Base-by-base conservation (phyloP, 2,113 vertebrate genomes). In the Carlito syrichta region DNA sequence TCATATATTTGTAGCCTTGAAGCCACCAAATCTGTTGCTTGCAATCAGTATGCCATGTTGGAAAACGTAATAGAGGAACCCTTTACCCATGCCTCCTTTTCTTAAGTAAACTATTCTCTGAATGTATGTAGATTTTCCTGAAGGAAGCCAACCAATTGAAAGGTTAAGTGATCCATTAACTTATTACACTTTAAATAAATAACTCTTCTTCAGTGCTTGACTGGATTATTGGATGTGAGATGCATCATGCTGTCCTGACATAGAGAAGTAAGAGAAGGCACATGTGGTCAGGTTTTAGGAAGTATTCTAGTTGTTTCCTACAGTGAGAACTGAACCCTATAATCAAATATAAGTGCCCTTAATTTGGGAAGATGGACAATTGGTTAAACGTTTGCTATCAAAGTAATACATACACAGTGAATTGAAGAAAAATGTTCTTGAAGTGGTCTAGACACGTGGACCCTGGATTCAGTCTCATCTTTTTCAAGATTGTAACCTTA, bases 391-490 rank as follows among this genome's bases (percentile, higher is more conserved):
- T 89, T 81, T 74, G 20, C 0, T 93, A 56, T 68, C 78, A 85
- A 94, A 91, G 27, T 83, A 85, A 68, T 38, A 84, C 91, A 93
- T 77, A 92, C 8, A 50, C 40, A 92, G 69, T 76, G 43, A 88
- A 54, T 91, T 74, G 20, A 90, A 43, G 35, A 78, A 1, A 10
- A 81, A 38, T 71, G 14, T 89, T 85, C 27, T 71, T 76, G 56
- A 91, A 81, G 66, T 96, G 52, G 9, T 91, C 19, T 40, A 94
- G n/a, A 73, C 30, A 94, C 48, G 83, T 89, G 25, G 30, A 89
- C n/a, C 66, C 77, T 77, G 54, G 43, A 89, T 69, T 89, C 54
- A 97, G 30, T 78, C 23, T 78, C 60, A 40, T 73, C n/a, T 86
- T 85, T 71, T 63, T 89, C 83, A 89, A 91, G 16, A 74, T 17